Conservation (phyloP, 1,140 invertebrate species). For the Apis mellifera region DNA sequence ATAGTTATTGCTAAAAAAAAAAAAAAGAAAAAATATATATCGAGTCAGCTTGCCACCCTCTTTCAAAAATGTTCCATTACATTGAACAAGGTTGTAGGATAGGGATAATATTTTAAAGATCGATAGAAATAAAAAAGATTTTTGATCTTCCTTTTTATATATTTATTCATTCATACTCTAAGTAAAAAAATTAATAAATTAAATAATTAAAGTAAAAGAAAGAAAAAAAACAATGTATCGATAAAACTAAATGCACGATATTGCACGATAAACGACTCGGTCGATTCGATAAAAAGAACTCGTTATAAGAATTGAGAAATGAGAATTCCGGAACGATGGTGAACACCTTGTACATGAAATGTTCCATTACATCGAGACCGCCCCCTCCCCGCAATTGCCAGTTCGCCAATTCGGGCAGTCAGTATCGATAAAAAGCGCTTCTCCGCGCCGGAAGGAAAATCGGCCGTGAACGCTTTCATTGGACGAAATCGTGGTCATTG, state of each 20-base stretch:
- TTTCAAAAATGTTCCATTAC: constrained; percentile 14
- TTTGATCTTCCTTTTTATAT: no score
- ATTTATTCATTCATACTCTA: no score
- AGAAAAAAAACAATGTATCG: neutral
- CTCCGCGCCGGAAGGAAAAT: constrained; percentile 20
- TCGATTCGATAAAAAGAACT: constrained; percentile 21
- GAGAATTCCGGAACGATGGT: constrained; percentile 10
- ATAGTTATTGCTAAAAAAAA: constrained; percentile 21
- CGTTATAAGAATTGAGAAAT: constrained; percentile 39
- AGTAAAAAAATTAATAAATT: no score
- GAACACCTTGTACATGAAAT: constrained; percentile 17
- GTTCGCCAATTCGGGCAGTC: neutral
- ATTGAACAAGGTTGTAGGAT: neutral
- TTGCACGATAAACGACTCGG: constrained; percentile 14
- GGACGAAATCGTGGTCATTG: constrained; percentile 47
- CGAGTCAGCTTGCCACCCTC: constrained; percentile 2
- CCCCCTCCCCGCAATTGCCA: neutral
- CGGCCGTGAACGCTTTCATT: constrained; percentile 39
- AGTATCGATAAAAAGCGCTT: constrained; percentile 30
- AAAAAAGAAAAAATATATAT: neutral
- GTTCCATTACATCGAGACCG: constrained; percentile 6
- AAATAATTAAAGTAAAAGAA: no score
- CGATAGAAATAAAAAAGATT: no score
- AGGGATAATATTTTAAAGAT: no score
- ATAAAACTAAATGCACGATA: neutral